These are phyloP conservation scores for Fulmarus glacialis DNA, from an alignment of 2,113 vertebrate genomes.

Conservation along the genomic window DNA sequence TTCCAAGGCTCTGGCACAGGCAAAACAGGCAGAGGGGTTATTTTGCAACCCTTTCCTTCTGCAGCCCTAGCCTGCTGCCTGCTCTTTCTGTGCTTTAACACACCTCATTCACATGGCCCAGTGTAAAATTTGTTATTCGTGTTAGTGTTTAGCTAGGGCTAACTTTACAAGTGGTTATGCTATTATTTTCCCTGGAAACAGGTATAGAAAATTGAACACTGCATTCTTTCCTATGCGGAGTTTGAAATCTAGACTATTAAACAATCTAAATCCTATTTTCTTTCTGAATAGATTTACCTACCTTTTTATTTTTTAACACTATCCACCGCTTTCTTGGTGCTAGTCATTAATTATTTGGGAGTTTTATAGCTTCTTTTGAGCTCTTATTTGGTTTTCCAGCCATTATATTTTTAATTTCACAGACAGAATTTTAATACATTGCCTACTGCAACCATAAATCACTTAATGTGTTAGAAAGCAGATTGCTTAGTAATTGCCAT, in stretches of 20 bases:
- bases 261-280: neutral
- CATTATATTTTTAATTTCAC: slow-evolving; percentile 9
- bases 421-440: neutral
- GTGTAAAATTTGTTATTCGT: neutral
- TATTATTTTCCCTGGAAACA: neutral
- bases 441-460: neutral
- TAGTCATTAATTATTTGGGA: neutral
- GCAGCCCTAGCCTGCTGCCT: neutral
- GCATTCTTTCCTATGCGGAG: neutral
- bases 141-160: neutral
- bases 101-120: neutral
- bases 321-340: neutral
- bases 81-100: neutral
- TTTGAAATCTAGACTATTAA: neutral
- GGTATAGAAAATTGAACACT: neutral
- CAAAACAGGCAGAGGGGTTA: neutral
- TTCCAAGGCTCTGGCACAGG: neutral
- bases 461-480: neutral
- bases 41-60: neutral
- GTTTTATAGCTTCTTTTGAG: neutral
- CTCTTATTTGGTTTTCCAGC: neutral
- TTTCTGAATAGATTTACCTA: neutral
- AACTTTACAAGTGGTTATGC: neutral
- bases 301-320: neutral
- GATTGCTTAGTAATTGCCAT: slow-evolving; percentile 25